A percentile compares a stretch with the other conserved stretches of the same genome.
These are phyloP conservation scores for Calonectris borealis DNA, from an alignment of 2,113 vertebrate genomes.

Conservation along the genomic window DNA sequence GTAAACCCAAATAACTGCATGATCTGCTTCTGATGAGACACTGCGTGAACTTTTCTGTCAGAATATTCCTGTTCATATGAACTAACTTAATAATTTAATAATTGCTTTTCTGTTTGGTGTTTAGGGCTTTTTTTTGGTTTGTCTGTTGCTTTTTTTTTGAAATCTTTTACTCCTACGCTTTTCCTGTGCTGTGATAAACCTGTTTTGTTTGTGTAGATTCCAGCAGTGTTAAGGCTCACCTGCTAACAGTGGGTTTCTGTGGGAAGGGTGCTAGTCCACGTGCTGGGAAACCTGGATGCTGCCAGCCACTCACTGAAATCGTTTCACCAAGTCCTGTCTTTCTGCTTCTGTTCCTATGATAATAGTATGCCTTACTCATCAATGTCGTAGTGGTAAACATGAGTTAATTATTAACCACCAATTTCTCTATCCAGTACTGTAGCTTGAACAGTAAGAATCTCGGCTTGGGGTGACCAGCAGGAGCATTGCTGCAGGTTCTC, in stretches of 20 bases:
- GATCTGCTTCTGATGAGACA: background rate
- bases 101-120: background rate
- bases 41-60: background rate
- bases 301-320: background rate
- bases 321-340: background rate
- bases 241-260: background rate
- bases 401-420: background rate
- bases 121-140: background rate
- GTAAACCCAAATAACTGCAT: background rate
- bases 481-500: background rate
- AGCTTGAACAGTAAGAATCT: background rate
- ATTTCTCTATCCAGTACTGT: fast-evolving
- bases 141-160: background rate
- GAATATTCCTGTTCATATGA: background rate
- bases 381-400: background rate
- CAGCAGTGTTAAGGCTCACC: background rate
- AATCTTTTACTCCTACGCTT: background rate
- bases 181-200: background rate
- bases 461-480: fast-evolving
- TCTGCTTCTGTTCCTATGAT: background rate
- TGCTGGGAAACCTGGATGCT: background rate
- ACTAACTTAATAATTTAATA: background rate
- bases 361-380: background rate
- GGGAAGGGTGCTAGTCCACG: fast-evolving
- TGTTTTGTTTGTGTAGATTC: background rate